phyloP scores from a whole-genome alignment of 1,140 invertebrate genomes.

The Macrotrachela quadricornifera region DNA sequence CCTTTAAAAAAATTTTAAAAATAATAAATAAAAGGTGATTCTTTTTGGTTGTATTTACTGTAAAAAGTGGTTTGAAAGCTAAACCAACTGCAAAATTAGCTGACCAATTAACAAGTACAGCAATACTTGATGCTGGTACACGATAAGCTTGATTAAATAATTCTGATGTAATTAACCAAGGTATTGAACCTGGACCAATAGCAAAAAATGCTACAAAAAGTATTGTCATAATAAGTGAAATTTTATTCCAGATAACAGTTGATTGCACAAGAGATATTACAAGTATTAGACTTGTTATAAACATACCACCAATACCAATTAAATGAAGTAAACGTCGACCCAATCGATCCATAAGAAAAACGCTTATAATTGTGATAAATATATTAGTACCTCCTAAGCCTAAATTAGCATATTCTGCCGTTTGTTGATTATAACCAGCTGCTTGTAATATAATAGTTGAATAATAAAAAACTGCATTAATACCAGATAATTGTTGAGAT shows the following conservation, averaged over 20 bases:
- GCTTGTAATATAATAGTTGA: no score
- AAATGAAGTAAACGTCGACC: slow-evolving; percentile 13
- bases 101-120: slow-evolving; percentile 13
- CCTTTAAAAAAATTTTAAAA: slow-evolving; percentile 35
- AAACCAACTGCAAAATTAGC: slow-evolving; percentile 12
- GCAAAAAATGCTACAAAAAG: slow-evolving; percentile 27
- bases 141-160: slow-evolving; percentile 13
- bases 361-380: not conserved
- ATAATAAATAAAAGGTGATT: not conserved
- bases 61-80: slow-evolving; percentile 11
- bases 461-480: slow-evolving; percentile 40
- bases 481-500: slow-evolving; percentile 61
- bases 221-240: slow-evolving; percentile 6
- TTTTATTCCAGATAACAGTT: slow-evolving; percentile 2
- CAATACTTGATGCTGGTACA: slow-evolving; percentile 11
- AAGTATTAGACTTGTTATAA: slow-evolving; percentile 2
- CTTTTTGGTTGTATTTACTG: not conserved
- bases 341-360: slow-evolving; percentile 19
- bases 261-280: slow-evolving; percentile 4
- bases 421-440: no score
- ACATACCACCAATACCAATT: slow-evolving; percentile 7
- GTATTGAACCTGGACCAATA: slow-evolving; percentile 17
- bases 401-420: no score
- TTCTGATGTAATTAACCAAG: slow-evolving; percentile 14
- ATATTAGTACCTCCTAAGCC: no score